Conservation (phyloP, 2,113 vertebrate species). For the Dipodomys stephensi region DNA sequence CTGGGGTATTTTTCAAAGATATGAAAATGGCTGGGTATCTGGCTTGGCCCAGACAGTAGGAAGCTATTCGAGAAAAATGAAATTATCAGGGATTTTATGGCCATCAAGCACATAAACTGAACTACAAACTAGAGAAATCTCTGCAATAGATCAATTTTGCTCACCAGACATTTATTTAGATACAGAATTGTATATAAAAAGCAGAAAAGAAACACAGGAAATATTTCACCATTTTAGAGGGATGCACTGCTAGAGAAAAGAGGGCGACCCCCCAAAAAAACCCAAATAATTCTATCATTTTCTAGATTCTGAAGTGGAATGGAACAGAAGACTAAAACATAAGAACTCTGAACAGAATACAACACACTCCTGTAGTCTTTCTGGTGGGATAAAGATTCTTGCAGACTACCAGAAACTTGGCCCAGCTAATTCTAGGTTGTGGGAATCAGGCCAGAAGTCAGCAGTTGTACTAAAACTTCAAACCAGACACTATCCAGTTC, state of each 20-base stretch:
- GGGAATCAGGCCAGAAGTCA: not conserved
- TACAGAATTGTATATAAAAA: not conserved
- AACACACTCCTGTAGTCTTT: not conserved
- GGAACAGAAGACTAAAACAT: no score
- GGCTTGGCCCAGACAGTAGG: not conserved
- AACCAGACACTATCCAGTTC: not conserved
- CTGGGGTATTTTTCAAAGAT: not conserved
- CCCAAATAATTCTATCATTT: not conserved
- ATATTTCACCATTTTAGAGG: not conserved
- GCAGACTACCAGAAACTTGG: not conserved
- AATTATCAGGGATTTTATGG: not conserved
- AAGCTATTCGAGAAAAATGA: not conserved
- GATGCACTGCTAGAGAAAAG: not conserved
- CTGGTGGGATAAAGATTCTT: not conserved
- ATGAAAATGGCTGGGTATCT: not conserved
- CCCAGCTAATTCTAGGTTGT: not conserved
- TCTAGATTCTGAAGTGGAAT: not conserved
- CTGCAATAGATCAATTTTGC: not conserved
- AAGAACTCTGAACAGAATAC: not conserved
- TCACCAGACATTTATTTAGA: not conserved
- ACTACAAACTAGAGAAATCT: not conserved
- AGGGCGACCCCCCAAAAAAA: no score
- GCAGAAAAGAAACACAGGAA: not conserved
- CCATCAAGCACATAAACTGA: not conserved
- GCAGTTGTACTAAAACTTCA: not conserved